These are phyloP conservation scores for Drepana arcuata DNA, from an alignment of 1,140 invertebrate species.

Conservation along the genomic window DNA sequence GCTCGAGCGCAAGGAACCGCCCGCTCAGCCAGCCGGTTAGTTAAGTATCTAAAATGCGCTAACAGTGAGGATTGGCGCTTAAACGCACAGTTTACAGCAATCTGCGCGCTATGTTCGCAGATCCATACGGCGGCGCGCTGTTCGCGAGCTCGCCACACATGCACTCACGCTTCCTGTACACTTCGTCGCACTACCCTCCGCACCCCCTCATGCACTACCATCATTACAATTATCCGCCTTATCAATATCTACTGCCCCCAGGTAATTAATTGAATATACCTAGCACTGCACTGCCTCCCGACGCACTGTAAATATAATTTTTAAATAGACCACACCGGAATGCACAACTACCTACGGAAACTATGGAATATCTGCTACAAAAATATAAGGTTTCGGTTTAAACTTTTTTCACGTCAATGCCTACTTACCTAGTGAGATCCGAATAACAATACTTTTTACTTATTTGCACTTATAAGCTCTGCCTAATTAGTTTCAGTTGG, in stretches of 20 bases:
- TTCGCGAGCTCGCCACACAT: constrained; percentile 51
- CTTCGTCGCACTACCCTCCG: constrained; percentile 64
- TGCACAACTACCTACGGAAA: too few species aligned
- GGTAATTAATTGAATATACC: too few species aligned
- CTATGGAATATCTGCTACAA: too few species aligned
- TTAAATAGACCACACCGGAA: too few species aligned
- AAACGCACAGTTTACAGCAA: constrained; percentile 26
- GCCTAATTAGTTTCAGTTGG: too few species aligned
- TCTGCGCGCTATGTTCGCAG: constrained; percentile 60
- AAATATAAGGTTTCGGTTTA: too few species aligned
- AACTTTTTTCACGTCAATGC: too few species aligned
- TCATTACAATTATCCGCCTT: constrained; percentile 67
- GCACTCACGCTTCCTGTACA: constrained; percentile 60
- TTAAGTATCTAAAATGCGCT: constrained; percentile 71
- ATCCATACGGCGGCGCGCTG: constrained; percentile 55
- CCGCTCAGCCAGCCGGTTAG: constrained; percentile 75
- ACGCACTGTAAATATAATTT: too few species aligned
- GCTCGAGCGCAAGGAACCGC: constrained; percentile 65
- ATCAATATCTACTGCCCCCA: constrained; percentile 61
- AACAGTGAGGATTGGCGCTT: constrained; percentile 58
- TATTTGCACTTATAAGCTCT: too few species aligned
- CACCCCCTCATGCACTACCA: constrained; percentile 65
- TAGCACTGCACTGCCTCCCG: too few species aligned
- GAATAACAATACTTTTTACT: too few species aligned
- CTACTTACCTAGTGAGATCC: too few species aligned